A percentile compares a stretch with the other conserved stretches of the same genome.
phyloP scores from a whole-genome alignment of 2,888 invertebrate species.

The Ochropacha duplaris region DNA sequence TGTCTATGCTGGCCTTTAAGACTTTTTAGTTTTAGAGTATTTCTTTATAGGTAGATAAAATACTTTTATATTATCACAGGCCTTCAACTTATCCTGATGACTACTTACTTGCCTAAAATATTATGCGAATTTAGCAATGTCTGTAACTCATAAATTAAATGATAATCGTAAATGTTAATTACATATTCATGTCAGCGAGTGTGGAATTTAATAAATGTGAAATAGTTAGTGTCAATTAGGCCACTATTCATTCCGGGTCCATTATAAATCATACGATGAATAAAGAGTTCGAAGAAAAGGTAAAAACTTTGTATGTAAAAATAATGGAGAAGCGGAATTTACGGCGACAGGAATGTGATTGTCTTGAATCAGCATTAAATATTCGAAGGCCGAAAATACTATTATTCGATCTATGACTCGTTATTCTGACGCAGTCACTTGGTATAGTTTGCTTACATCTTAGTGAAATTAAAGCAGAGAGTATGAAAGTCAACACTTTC shows the following conservation, averaged over 20 bases:
- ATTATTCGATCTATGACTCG: too few relatives aligned
- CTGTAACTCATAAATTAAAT: conserved; percentile 35
- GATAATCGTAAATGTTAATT: conserved; percentile 36
- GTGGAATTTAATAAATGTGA: conserved; percentile 56
- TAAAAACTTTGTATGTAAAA: too few relatives aligned
- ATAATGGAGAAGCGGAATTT: background rate
- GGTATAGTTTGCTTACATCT: too few relatives aligned
- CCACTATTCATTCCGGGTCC: conserved; percentile 5
- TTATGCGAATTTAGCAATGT: conserved; percentile 20
- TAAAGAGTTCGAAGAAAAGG: background rate
- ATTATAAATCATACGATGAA: background rate
- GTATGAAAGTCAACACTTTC: background rate
- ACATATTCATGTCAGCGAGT: conserved; percentile 41
- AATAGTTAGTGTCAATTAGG: conserved; percentile 43
- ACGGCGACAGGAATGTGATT: background rate
- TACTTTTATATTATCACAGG: background rate
- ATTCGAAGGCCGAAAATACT: background rate
- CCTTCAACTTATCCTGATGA: background rate
- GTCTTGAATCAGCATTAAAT: background rate
- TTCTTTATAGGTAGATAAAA: too few relatives aligned
- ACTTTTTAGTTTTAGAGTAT: background rate
- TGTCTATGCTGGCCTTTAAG: background rate
- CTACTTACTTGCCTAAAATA: background rate
- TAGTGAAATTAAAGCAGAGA: too few relatives aligned
- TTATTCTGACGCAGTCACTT: background rate